Evolutionary conservation across 1,140 invertebrate species (phyloP), one percentile per base, ranked within the genome.

Genomic region (Parapsyche elsis): DNA sequence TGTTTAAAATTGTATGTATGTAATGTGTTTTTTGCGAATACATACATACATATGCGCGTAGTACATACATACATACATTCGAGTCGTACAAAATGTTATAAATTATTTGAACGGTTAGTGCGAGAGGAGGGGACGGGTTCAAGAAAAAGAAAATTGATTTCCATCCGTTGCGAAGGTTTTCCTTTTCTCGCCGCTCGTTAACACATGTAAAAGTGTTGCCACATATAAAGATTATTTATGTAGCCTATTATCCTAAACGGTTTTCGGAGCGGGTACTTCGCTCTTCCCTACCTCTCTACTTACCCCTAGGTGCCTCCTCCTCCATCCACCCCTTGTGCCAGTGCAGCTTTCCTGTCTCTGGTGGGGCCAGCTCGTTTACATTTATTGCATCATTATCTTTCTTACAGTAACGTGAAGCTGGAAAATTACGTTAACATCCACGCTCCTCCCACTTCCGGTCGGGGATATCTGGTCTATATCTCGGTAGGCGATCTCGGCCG

Each of bases 351-450:
- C 9, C 9, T 9, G 67, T 4, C 14, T 38, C n/a, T 16, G 61
- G 61, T 23, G 49, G 49, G 61, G 45, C 67, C 14, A 23, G 74
- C 73, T 76, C 81, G 81, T 83, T 83, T 81, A 83, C 81, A 83
- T 83, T 83, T 83, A 83, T 83, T 81, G 81, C 81, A 79, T 83
- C 81, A 83, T 83, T 83, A 83, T 83, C 81, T 83, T 81, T 83
- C 81, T 80, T 79, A 79, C 53, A 64, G 77, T 79, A 80, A 82
- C 81, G 70, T 80, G 79, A 70, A 81, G 77, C 79, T 49, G 76
- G 79, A 77, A 82, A 81, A 83, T 83, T 83, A 83, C 81, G 80
- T 80, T 78, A 76, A 74, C 80, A 76, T 81, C 80, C 73, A 26
- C 64, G 74, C 76, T 53, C 49, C 49, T 16, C 12, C 16, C 30